Evolutionary conservation across 2,888 invertebrate species (phyloP).

Genomic region (Perizoma flavofasciatum): DNA sequence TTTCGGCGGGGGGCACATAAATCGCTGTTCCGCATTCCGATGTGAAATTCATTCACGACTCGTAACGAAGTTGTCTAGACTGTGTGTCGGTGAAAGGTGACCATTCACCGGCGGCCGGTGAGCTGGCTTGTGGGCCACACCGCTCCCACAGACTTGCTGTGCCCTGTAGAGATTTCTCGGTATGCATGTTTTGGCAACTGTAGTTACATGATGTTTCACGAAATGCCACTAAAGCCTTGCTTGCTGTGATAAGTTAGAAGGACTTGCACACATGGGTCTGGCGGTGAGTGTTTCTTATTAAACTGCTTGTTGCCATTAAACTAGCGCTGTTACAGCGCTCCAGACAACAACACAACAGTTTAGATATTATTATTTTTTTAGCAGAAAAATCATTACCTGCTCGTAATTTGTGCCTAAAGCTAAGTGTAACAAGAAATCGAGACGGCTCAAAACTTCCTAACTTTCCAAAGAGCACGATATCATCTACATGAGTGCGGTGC

Average conservation of each 20-base stretch:
- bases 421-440: conserved; percentile 46
- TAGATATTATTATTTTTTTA: no score
- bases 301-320: no score
- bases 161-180: conserved; percentile 34
- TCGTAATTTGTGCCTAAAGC: no score
- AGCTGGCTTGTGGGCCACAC: conserved; percentile 55
- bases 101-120: conserved; percentile 76
- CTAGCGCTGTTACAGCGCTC: no score
- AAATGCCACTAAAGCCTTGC: neutral
- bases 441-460: conserved; percentile 54
- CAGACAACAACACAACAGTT: no score
- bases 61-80: conserved; percentile 77
- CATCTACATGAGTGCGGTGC: conserved; percentile 75
- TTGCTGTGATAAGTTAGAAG: neutral
- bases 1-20: conserved; percentile 64
- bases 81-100: conserved; percentile 82
- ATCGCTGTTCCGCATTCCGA: conserved; percentile 80
- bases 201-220: neutral
- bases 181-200: conserved; percentile 14
- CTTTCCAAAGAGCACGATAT: conserved; percentile 79
- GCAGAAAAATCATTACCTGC: no score
- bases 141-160: conserved; percentile 63
- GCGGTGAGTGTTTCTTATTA: no score
- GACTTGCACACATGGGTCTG: no score
- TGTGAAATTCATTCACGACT: conserved; percentile 79